Base-by-base conservation (phyloP, 2,797 vertebrate genomes). In the Peromyscus melanophrys region DNA sequence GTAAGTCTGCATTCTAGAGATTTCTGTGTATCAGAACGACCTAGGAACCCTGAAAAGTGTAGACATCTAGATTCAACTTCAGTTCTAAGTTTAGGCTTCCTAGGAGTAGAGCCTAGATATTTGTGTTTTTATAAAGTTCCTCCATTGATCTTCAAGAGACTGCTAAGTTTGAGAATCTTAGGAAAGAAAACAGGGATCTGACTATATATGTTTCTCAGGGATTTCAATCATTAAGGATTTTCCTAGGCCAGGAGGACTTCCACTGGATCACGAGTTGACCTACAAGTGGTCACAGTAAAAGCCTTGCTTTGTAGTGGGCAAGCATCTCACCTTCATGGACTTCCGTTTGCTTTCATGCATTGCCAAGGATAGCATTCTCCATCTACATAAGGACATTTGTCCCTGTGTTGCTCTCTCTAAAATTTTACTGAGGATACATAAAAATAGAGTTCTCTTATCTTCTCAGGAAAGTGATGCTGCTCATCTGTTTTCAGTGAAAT, bases 341-440 rank as follows among this genome's bases (percentile, higher is more conserved):
- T 83, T 67, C 57, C 4, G 10, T 27, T 67, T 81, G 59, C 19
- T 83, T 93, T 91, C 27, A 43, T 34, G 34, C 31, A 61, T 84
- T 88, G 40, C 65, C 63, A 89, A 93, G 27, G 77, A 90, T 5
- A 89, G 34, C 75, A 65, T 59, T 89, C 27, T 71, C 23, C 61
- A 34, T 80, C 46, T 63, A 91, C 40, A n/a, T 61, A 89, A 94
- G 76, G 40, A 71, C 57, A 84, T 82, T 91, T 96, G 76, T 17
- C 73, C 57, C 55, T 94, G 49, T 90, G 59, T 87, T 49, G 29
- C 21, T 76, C 57, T 82, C 87, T 59, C 40, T 89, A 95, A 96
- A 69, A 2, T 10, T 89, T 57, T 65, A 78, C 81, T 84, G 6
- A 77, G 31, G 63, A 97, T 90, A 92, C 10, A 34, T 27, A 46